A percentile compares a stretch with the other conserved stretches of the same genome.
Conservation (phyloP, 2,797 vertebrate genomes). For the Anas bernieri region DNA sequence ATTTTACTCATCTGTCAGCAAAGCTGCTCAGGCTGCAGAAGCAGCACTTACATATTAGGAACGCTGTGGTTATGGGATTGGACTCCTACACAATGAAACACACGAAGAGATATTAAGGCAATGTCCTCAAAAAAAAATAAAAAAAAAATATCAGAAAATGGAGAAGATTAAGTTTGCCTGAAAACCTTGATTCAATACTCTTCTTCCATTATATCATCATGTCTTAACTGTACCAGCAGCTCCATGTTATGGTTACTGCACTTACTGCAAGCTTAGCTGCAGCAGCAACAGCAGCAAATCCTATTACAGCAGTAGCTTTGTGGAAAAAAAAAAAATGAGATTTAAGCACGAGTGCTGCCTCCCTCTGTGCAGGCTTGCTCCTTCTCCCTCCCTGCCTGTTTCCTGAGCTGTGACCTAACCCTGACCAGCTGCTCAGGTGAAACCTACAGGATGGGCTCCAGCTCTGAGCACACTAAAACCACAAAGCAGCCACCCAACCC, state of each 20-base stretch:
- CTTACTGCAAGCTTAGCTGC: background rate
- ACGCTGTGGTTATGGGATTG: background rate
- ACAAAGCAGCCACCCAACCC: too few species aligned
- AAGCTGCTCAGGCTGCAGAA: rapidly evolving
- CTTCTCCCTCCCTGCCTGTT: background rate
- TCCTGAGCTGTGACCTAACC: too few species aligned
- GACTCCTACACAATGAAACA: background rate
- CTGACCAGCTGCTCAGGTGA: background rate
- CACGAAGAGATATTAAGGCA: background rate
- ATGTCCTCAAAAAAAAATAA: background rate
- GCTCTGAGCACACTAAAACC: background rate
- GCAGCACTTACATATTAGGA: background rate
- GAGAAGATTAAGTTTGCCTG: background rate
- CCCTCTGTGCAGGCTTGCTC: rapidly evolving
- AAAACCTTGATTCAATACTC: background rate
- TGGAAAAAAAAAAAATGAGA: background rate
- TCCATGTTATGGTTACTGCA: background rate
- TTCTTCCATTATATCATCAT: background rate
- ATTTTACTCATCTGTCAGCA: background rate
- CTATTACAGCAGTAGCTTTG: background rate
- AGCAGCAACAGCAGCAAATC: background rate
- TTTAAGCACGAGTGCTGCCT: background rate
- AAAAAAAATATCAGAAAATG: background rate
- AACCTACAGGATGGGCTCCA: background rate
- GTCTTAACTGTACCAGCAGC: background rate